phyloP scores from a whole-genome alignment of 2,797 vertebrate genomes.

The Perodicticus potto region DNA sequence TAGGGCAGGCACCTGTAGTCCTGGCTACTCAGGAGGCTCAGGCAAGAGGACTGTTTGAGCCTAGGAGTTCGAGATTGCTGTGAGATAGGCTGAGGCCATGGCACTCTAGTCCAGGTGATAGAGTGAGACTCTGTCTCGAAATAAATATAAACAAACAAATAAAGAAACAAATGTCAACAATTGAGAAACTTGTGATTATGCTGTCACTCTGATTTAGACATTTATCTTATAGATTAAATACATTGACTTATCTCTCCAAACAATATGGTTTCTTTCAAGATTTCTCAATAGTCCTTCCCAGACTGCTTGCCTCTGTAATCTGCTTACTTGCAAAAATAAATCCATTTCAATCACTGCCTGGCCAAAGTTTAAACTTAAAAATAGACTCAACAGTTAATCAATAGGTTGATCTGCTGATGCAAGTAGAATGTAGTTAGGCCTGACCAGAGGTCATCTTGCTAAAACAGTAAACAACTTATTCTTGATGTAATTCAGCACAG shows the following conservation, averaged over 20 bases:
- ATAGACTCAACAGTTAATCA: slow-evolving; percentile 64
- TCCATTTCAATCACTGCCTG: slow-evolving; percentile 60
- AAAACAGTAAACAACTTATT: slow-evolving; percentile 63
- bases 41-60: too few species aligned
- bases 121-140: too few species aligned
- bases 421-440: background rate
- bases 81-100: too few species aligned
- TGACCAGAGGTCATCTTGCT: slow-evolving; percentile 51
- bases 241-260: slow-evolving; percentile 65
- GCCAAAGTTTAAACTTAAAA: slow-evolving; percentile 75
- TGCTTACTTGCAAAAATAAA: slow-evolving; percentile 64
- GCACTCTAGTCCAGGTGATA: too few species aligned
- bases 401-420: slow-evolving; percentile 62
- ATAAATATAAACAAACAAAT: too few species aligned
- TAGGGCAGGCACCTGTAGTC: too few species aligned
- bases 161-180: background rate
- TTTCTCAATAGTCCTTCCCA: slow-evolving; percentile 61
- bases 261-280: slow-evolving; percentile 51
- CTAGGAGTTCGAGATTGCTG: too few species aligned
- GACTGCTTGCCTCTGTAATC: slow-evolving; percentile 34
- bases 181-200: background rate
- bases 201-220: background rate
- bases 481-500: slow-evolving; percentile 29
- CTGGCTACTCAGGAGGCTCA: too few species aligned
- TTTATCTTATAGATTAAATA: slow-evolving; percentile 62